Evolutionary conservation across 2,888 invertebrate genomes (phyloP).

Genomic region (Hedya salicella): DNA sequence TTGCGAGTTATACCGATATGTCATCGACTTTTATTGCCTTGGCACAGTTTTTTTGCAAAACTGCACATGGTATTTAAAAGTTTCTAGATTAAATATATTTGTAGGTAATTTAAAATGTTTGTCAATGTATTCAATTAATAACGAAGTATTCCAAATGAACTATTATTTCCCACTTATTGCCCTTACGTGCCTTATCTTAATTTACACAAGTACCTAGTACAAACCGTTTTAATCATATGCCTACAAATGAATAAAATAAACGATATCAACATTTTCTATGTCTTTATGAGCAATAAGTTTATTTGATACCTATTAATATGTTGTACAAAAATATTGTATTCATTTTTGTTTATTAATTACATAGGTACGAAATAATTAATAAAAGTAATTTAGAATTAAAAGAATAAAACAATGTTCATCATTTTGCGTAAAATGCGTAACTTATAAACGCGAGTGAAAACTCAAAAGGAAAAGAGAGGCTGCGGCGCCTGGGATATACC

Average conservation of each 20-base stretch:
- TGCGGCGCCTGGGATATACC: constrained; percentile 1
- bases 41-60: constrained; percentile 31
- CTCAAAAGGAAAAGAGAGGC: constrained; percentile 21
- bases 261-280: too few relatives aligned
- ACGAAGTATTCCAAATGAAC: too few relatives aligned
- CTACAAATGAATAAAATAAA: too few relatives aligned
- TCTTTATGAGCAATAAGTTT: too few relatives aligned
- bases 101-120: background rate
- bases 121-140: too few relatives aligned
- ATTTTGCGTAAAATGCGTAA: constrained; percentile 1
- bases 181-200: too few relatives aligned
- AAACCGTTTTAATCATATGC: too few relatives aligned
- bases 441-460: constrained; percentile 22
- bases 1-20: constrained; percentile 23
- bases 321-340: background rate
- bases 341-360: background rate
- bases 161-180: too few relatives aligned
- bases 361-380: too few relatives aligned
- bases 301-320: background rate
- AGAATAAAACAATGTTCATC: background rate
- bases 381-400: constrained; percentile 2
- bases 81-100: background rate
- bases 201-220: too few relatives aligned
- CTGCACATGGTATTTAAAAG: background rate
- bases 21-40: constrained; percentile 35